A percentile compares a stretch with the other conserved stretches of the same genome.
Evolutionary conservation across 2,888 invertebrate genomes (phyloP).

Genomic region (Drosophila anomelani): DNA sequence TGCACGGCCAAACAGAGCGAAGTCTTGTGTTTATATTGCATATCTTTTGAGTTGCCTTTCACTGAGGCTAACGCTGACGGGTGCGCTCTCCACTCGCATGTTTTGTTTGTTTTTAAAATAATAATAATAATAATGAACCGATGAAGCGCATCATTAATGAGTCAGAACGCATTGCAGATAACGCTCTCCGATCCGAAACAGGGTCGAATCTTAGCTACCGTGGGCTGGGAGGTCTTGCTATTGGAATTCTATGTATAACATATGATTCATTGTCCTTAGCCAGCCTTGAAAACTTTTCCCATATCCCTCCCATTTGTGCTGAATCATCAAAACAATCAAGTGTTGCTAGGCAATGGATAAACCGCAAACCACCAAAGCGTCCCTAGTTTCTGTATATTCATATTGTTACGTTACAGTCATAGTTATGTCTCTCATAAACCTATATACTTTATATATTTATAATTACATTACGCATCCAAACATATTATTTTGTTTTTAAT

Average conservation of each 20-base stretch:
- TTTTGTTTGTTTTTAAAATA: constrained; percentile 37
- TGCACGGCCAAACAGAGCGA: constrained; percentile 32
- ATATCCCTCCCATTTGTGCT: constrained; percentile 24
- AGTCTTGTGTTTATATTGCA: constrained; percentile 37
- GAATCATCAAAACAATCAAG: constrained; percentile 39
- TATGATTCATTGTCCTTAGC: constrained; percentile 59
- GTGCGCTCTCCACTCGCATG: constrained; percentile 14
- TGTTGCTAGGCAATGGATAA: constrained; percentile 23
- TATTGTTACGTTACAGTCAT: constrained; percentile 16
- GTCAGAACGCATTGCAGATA: constrained; percentile 29
- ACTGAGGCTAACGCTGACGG: constrained; percentile 25
- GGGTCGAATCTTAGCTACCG: constrained; percentile 4
- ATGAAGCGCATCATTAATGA: constrained; percentile 20
- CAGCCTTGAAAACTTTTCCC: constrained; percentile 20
- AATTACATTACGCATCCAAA: constrained; percentile 1
- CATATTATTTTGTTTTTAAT: constrained; percentile 5
- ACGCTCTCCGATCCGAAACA: not conserved
- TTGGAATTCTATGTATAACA: constrained; percentile 23
- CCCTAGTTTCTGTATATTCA: not conserved
- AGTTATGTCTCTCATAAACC: constrained; percentile 14
- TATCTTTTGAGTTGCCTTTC: constrained; percentile 27
- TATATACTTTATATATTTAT: constrained; percentile 4
- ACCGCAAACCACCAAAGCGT: constrained; percentile 1
- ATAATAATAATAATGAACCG: constrained; percentile 10
- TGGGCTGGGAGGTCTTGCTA: constrained; percentile 8